Percentiles rank a stretch among this genome's conserved stretches.
Evolutionary conservation across 2,888 invertebrate genomes (phyloP).

Genomic region (Drosophila quinaria): DNA sequence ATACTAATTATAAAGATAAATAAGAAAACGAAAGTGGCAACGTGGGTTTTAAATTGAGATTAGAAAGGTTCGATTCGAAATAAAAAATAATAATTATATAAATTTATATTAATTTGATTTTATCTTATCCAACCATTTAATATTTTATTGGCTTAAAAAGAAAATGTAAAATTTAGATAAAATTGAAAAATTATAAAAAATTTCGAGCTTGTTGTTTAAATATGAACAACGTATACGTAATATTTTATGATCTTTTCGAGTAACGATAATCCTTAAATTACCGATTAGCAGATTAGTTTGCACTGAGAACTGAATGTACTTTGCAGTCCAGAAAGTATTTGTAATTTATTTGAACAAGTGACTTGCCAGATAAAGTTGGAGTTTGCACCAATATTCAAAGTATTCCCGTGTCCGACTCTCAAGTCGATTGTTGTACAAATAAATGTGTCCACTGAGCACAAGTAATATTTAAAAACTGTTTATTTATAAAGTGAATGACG

Average conservation of each 20-base stretch:
- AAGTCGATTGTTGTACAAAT: constrained; percentile 25
- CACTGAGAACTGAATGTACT: neutral
- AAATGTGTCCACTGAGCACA: constrained; percentile 16
- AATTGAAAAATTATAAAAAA: no score
- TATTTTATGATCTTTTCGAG: neutral
- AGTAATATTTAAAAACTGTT: constrained; percentile 15
- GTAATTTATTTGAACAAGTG: neutral
- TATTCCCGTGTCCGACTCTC: neutral
- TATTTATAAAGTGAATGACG: constrained; percentile 69
- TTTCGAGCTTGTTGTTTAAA: neutral
- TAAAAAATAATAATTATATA: no score
- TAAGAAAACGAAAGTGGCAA: neutral
- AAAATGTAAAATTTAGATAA: no score
- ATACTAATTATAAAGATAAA: neutral
- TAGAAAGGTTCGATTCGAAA: neutral
- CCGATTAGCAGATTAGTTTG: neutral
- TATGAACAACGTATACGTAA: neutral
- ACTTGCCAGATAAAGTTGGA: neutral
- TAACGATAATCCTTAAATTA: neutral
- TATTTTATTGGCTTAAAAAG: no score
- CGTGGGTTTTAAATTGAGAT: neutral
- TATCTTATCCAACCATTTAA: no score
- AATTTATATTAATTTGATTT: no score
- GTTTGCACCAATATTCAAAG: neutral
- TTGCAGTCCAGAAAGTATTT: neutral